Conservation (phyloP, 2,888 invertebrate genomes). For the Sinotaia quadrata region DNA sequence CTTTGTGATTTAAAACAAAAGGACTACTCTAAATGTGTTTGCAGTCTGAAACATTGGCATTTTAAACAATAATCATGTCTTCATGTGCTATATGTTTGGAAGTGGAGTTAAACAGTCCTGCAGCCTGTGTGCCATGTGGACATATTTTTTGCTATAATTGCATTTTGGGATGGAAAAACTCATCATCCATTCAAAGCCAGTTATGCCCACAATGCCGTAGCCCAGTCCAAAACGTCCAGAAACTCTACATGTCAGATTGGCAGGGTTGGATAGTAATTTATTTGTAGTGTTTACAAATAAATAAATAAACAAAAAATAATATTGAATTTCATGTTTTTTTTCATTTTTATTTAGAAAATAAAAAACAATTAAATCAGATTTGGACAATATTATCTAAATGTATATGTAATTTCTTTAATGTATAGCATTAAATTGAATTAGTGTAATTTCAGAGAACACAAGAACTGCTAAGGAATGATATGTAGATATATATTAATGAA, state of each 20-base stretch:
- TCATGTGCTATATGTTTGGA: conserved; percentile 35
- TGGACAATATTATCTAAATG: too few species aligned
- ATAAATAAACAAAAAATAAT: too few species aligned
- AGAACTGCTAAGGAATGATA: background rate
- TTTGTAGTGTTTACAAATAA: background rate
- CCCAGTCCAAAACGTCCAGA: conserved; percentile 20
- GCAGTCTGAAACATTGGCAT: too few species aligned
- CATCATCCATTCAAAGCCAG: background rate
- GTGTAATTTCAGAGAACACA: too few species aligned
- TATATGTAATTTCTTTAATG: too few species aligned
- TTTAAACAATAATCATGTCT: conserved; percentile 21
- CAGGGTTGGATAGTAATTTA: background rate
- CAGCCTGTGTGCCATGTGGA: conserved; percentile 33
- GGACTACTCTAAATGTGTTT: too few species aligned
- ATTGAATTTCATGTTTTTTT: too few species aligned
- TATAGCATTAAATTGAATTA: too few species aligned
- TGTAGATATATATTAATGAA: background rate
- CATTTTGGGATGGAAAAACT: conserved; percentile 28
- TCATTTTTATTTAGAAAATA: too few species aligned
- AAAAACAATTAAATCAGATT: too few species aligned
- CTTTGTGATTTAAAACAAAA: too few species aligned
- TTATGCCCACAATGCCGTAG: conserved; percentile 32
- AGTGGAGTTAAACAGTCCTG: conserved; percentile 20
- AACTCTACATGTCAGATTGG: conserved; percentile 23
- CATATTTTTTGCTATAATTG: conserved; percentile 33